A percentile compares a stretch with the other conserved stretches of the same genome.
phyloP scores from a whole-genome alignment of 2,888 invertebrate species.

The Apoda limacodes region DNA sequence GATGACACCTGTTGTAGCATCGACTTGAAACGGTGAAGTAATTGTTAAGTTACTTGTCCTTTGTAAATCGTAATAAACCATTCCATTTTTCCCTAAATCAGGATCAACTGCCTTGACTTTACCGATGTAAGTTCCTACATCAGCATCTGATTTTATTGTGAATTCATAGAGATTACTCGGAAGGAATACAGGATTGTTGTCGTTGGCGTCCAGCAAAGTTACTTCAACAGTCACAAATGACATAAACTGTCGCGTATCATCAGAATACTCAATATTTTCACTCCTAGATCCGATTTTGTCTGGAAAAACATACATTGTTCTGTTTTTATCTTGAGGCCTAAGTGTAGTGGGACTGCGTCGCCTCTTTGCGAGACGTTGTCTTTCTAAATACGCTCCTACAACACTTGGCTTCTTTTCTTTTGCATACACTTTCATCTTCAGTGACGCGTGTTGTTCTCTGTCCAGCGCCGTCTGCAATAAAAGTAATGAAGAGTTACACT shows the following conservation, averaged over 20 bases:
- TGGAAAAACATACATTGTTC: constrained; percentile 60
- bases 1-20: constrained; percentile 77
- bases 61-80: constrained; percentile 80
- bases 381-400: constrained; percentile 61
- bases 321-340: constrained; percentile 40
- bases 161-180: constrained; percentile 88
- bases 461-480: constrained; percentile 76
- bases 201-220: constrained; percentile 88
- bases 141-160: constrained; percentile 74
- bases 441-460: constrained; percentile 78
- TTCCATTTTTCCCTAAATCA: constrained; percentile 79
- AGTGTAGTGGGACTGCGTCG: constrained; percentile 33
- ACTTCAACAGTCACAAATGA: constrained; percentile 82
- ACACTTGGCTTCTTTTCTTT: constrained; percentile 81
- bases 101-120: constrained; percentile 86
- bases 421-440: constrained; percentile 82
- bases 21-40: constrained; percentile 77
- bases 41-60: constrained; percentile 74
- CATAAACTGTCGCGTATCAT: constrained; percentile 49
- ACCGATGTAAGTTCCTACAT: constrained; percentile 79
- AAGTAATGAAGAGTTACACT: too few species aligned
- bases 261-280: constrained; percentile 54
- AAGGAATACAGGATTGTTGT: constrained; percentile 89
- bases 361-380: constrained; percentile 52
- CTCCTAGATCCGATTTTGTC: constrained; percentile 49